Base-by-base conservation (phyloP, 2,888 invertebrate species). In the Diarsia rubi region DNA sequence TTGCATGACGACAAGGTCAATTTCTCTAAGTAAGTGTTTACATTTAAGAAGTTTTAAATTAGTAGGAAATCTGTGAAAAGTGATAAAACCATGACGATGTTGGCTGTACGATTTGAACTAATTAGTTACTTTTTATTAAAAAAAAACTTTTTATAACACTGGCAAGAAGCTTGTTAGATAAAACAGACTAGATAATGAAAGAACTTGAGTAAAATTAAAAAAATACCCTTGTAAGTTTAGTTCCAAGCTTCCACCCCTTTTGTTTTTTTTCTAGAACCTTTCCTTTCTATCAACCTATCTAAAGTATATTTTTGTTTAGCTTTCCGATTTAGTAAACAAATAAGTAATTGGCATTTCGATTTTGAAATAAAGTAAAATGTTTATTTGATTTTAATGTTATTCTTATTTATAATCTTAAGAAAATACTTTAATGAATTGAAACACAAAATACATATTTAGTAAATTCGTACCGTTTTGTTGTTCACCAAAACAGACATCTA, bases 401-500 rank as follows among this genome's bases (percentile, higher is more conserved):
- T 44, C 27, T 42, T 12, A 21, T 14, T 9, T 3, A 0, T 3
- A 3, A 19, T 37, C 1, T 16, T n/a, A 16, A 1, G 27, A 49
- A 49, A 27, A 3, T n/a, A n/a, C n/a, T n/a, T n/a, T n/a, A n/a
- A n/a, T n/a, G n/a, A n/a, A n/a, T n/a, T n/a, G n/a, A n/a, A n/a
- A n/a, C n/a, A n/a, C n/a, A n/a, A n/a, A n/a, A n/a, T n/a, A n/a
- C n/a, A n/a, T n/a, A n/a, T n/a, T 19, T 21, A 54, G 27, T 54
- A 24, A 14, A 31, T 21, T 81, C 27, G 3, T n/a, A 21, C 37
- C 12, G 0, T n/a, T n/a, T 37, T 49, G 31, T 71, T 75, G 24
- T 73, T 62, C 63, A 73, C 75, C 67, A 68, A 71, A 78, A 70
- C 73, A 79, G 79, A 72, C 11, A 49, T 24, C 16, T 59, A 62